Base-by-base conservation (phyloP, 2,888 invertebrate species). In the Julus scandinavius region DNA sequence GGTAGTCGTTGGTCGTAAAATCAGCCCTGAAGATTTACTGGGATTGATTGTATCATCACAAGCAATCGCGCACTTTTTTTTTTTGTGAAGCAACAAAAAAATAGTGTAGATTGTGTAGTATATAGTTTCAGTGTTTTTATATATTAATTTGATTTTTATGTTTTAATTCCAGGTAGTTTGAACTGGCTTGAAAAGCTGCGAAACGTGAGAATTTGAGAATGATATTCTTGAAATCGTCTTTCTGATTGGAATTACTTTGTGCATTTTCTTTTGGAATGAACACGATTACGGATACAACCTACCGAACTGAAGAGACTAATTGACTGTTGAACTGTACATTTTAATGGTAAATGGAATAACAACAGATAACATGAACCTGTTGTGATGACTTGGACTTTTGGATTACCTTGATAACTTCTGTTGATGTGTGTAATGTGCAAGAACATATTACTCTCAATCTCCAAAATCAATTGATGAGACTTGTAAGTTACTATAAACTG, bases 11-110 rank as follows among this genome's bases (percentile, higher is more conserved):
- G 29, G 11, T 72, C 72, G 72, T 72, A 72, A 72, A 72, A 72
- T 72, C 72, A 29, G 11, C 72, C 72, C 72, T 11, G 29, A 72
- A 72, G 72, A 72, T 72, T 72, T 72, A 72, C 72, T 72, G 72
- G 29, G 72, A 29, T 72, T 72, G 72, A 72, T 72, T 29, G 3
- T 38, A 72, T 72, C 29, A 72, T 29, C 63, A 63, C 63, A n/a
- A 17, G n/a, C 20, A 63, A n/a, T 7, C 63, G 15, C 17, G 9
- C n/a, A n/a, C 63, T 63, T 72, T n/a, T 72, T 72, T 72, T 6
- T 9, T 72, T 72, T 72, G 72, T 29, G 29, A 20, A 63, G 17
- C n/a, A 63, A 63, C 29, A 29, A 29, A 29, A 29, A 29, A 29
- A 29, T 29, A 29, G 29, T 29, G 29, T 29, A 29, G 29, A 29